Percentiles rank a stretch among this genome's conserved stretches.
These are phyloP conservation scores for Drosophila yakuba DNA, from an alignment of 1,140 invertebrate genomes.

Conservation along the genomic window DNA sequence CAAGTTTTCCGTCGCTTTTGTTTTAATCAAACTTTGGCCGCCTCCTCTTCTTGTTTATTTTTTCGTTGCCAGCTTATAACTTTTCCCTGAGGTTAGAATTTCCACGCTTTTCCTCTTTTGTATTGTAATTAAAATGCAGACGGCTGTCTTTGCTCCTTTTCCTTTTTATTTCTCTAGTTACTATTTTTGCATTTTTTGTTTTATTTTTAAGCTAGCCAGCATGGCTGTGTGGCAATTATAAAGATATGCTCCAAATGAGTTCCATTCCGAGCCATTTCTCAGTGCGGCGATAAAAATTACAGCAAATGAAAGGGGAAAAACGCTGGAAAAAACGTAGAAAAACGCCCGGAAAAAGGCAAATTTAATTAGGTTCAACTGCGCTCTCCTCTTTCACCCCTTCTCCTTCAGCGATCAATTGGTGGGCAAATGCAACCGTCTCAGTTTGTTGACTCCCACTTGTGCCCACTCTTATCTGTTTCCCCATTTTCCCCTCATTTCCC, in stretches of 20 bases:
- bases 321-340: conserved; percentile 5
- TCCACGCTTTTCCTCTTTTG: conserved; percentile 49
- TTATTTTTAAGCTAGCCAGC: conserved; percentile 10
- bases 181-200: conserved; percentile 22
- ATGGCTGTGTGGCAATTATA: conserved; percentile 67
- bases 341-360: conserved; percentile 32
- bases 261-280: conserved; percentile 48
- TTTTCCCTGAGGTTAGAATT: conserved; percentile 67
- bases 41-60: conserved; percentile 29
- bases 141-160: conserved; percentile 54
- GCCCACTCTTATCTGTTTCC: conserved; percentile 41
- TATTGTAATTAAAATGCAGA: conserved; percentile 80
- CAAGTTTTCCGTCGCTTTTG: conserved; percentile 38
- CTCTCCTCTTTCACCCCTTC: not conserved
- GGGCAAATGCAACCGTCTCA: conserved; percentile 52
- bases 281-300: conserved; percentile 50
- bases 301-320: conserved; percentile 17
- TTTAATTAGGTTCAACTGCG: conserved; percentile 77
- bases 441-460: conserved; percentile 54
- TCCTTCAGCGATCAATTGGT: conserved; percentile 65
- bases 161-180: conserved; percentile 31
- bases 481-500: not conserved
- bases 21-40: conserved; percentile 61
- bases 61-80: conserved; percentile 44
- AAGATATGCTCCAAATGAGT: conserved; percentile 75